Evolutionary conservation across 2,888 invertebrate genomes (phyloP).

Genomic region (Clistopyga incitator): DNA sequence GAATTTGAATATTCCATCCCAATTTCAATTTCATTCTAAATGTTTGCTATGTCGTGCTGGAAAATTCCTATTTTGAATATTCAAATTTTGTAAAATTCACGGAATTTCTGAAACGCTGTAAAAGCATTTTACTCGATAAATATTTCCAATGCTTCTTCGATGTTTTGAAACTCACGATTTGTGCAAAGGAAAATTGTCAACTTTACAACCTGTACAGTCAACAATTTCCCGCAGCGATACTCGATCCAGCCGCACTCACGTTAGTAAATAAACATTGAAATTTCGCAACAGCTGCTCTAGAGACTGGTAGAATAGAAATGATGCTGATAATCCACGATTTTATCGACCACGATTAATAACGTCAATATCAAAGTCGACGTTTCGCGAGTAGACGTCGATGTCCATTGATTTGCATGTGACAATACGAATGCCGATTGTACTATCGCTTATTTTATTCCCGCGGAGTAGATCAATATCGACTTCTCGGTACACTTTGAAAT

Average conservation of each 20-base stretch:
- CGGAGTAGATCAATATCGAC: background rate
- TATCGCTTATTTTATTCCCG: background rate
- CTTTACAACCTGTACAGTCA: background rate
- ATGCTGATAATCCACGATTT: background rate
- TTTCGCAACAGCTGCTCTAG: background rate
- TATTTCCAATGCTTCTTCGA: too few species aligned
- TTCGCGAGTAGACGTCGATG: background rate
- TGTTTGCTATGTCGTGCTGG: too few species aligned
- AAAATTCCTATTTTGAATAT: too few species aligned
- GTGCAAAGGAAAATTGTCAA: too few species aligned
- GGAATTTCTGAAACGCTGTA: too few species aligned
- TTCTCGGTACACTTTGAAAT: background rate
- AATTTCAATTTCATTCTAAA: too few species aligned
- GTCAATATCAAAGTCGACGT: constrained; percentile 30
- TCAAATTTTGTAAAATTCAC: too few species aligned
- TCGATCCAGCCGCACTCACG: background rate
- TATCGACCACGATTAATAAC: background rate
- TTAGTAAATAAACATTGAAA: constrained; percentile 13
- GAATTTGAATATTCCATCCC: too few species aligned
- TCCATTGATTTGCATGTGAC: constrained; percentile 2
- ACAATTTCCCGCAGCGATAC: background rate
- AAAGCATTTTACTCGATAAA: too few species aligned
- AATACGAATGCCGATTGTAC: too few species aligned
- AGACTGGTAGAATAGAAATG: background rate
- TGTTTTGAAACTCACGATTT: too few species aligned